Percentiles rank a stretch among this genome's conserved stretches.
Conservation (phyloP, 1,140 invertebrate genomes). For the Gryllus bimaculatus region DNA sequence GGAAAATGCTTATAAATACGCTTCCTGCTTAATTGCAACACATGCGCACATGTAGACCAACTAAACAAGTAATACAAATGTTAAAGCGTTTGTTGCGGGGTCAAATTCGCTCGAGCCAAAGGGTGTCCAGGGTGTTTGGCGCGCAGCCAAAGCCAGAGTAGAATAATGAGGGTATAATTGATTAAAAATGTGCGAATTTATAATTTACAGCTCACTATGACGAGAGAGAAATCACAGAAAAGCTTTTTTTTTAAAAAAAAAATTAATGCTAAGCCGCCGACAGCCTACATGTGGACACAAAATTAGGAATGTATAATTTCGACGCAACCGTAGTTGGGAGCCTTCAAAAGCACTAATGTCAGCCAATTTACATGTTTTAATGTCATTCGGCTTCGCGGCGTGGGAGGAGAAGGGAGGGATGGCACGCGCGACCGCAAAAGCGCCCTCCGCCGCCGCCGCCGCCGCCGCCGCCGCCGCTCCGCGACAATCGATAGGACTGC, state of each 20-base stretch:
- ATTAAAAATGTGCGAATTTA: background rate
- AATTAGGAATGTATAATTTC: slow-evolving; percentile 1
- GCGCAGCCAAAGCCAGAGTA: background rate
- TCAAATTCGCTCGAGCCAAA: too few species aligned
- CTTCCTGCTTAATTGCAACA: too few species aligned
- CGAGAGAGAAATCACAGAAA: background rate
- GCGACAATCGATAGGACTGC: too few species aligned
- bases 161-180: background rate
- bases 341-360: background rate
- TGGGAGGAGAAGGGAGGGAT: background rate
- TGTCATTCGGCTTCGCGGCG: background rate
- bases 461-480: too few species aligned
- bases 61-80: too few species aligned
- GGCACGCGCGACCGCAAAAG: background rate
- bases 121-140: background rate
- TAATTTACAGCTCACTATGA: background rate
- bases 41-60: too few species aligned
- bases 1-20: too few species aligned
- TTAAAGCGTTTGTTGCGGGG: too few species aligned
- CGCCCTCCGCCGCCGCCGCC: too few species aligned
- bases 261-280: background rate
- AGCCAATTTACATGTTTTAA: background rate
- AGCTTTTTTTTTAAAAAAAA: background rate
- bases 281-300: background rate
- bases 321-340: background rate